Percentiles rank a stretch among this genome's conserved stretches.
These are phyloP conservation scores for Sinocyclocheilus grahami DNA, from an alignment of 2,113 vertebrate species.

Conservation along the genomic window DNA sequence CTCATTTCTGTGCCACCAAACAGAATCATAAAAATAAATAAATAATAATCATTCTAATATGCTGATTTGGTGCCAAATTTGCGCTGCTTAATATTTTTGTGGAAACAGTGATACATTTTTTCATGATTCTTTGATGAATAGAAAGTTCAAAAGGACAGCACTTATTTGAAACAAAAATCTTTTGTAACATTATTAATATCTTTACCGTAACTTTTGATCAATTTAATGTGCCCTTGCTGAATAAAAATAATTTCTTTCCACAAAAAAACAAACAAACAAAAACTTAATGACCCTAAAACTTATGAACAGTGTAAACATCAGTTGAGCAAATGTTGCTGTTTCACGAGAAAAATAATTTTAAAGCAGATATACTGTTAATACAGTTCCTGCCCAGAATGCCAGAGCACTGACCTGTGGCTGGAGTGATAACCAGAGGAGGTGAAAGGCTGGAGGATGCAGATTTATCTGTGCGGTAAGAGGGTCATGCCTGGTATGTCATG, in stretches of 20 bases:
- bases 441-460: background rate
- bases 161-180: too few relatives aligned
- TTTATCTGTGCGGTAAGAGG: constrained; percentile 21
- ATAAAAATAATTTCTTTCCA: too few relatives aligned
- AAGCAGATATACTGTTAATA: background rate
- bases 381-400: background rate
- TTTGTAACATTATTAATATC: too few relatives aligned
- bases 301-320: too few relatives aligned
- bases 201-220: too few relatives aligned
- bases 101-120: background rate
- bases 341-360: background rate
- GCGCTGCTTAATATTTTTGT: background rate
- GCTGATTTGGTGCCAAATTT: background rate
- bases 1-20: background rate
- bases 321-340: background rate
- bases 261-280: too few relatives aligned
- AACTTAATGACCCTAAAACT: too few relatives aligned
- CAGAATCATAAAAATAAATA: background rate
- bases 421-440: constrained; percentile 12
- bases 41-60: too few relatives aligned
- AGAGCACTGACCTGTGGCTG: constrained; percentile 32
- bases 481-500: constrained; percentile 5
- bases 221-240: too few relatives aligned
- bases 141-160: too few relatives aligned
- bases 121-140: background rate